Conservation (phyloP, 2,113 vertebrate species). For the Daphoenositta chrysoptera region DNA sequence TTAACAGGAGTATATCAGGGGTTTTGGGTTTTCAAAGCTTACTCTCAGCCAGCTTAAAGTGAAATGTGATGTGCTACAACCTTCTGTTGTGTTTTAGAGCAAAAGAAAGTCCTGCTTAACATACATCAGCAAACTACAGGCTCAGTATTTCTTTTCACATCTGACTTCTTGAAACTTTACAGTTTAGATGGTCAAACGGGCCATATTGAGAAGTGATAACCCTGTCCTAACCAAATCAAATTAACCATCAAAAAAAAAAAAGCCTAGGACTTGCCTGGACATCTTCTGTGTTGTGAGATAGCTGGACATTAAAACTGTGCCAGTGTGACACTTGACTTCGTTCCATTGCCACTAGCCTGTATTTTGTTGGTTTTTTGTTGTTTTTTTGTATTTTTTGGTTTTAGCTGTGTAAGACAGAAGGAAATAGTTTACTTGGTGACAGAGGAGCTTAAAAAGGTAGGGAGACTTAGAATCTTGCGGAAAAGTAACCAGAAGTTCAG, state of each 20-base stretch:
- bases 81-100: not conserved
- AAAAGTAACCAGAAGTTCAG: not conserved
- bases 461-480: not conserved
- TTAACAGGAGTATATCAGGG: slow-evolving; percentile 16
- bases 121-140: not conserved
- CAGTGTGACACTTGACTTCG: not conserved
- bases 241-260: not conserved
- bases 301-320: not conserved
- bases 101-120: not conserved
- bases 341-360: not conserved
- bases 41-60: not conserved
- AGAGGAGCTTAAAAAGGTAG: not conserved
- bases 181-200: not conserved
- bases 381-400: not conserved
- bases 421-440: not conserved
- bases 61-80: not conserved
- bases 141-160: not conserved
- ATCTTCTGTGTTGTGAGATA: not conserved
- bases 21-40: not conserved
- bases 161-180: not conserved
- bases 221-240: not conserved
- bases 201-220: not conserved
- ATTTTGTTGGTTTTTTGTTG: not conserved
- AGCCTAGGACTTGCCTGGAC: not conserved
- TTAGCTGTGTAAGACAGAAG: not conserved